Evolutionary conservation across 2,888 invertebrate genomes (phyloP), one percentile per base, ranked within the genome.

Genomic region (Ceriagrion tenellum): DNA sequence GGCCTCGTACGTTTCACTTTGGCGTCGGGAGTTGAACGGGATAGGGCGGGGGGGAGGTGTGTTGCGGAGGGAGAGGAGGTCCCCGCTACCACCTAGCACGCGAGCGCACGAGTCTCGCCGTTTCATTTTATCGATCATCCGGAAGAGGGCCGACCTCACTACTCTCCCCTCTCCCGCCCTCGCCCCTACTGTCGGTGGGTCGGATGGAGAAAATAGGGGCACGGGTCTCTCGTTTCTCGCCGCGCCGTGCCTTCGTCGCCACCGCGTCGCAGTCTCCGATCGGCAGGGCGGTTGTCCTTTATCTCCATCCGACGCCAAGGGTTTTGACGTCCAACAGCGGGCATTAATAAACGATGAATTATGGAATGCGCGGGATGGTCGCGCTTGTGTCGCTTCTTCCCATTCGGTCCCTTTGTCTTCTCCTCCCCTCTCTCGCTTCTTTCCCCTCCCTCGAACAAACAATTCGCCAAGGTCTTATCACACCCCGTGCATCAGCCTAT

Each of bases 51-150:
- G 59, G 20, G 59, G 3, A 16, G 56, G 56, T 16, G 56, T 56
- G 56, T 16, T 56, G 56, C 8, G 56, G 56, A 56, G 56, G 20
- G 2, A 16, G 13, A 47, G 8, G 47, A 47, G 47, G 47, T 47
- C 59, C 59, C 20, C 59, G 59, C 20, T 20, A 20, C 20, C 59
- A 18, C 59, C 59, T 23, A 69, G 69, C 81, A 81, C 81, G 81
- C 81, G 81, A 81, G 81, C 35, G 81, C 81, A 69, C 81, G 81
- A 26, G 69, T 69, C 69, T 16, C 81, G 35, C 35, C 81, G 81
- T 81, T 81, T 35, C 81, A 26, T 81, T 81, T 81, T 81, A 81
- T 81, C 81, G 81, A 81, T 81, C 81, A 81, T 10, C 35, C 81
- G 81, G 35, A 81, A 81, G 81, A 81, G 81, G 35, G 35, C 16